phyloP scores from a whole-genome alignment of 2,888 invertebrate species.

The Papilio protenor region DNA sequence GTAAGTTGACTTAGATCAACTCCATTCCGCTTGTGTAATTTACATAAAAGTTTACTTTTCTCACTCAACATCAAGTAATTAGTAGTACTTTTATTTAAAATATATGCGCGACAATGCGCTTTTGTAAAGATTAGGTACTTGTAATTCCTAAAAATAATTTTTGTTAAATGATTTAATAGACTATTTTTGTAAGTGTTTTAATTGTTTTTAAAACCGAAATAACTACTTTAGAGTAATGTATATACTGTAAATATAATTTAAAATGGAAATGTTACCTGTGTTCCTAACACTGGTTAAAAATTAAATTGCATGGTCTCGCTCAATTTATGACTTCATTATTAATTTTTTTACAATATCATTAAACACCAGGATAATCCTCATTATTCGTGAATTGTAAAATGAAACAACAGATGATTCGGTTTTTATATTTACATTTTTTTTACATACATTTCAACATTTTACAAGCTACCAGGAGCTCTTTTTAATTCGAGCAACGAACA shows the following conservation, averaged over 20 bases:
- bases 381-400: slow-evolving; percentile 62
- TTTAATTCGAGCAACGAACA: slow-evolving; percentile 85
- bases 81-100: too few relatives aligned
- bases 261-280: slow-evolving; percentile 2
- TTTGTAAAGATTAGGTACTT: too few relatives aligned
- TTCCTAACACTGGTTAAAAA: background rate
- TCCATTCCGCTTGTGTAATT: too few relatives aligned
- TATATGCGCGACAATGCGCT: too few relatives aligned
- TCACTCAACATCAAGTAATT: too few relatives aligned
- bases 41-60: too few relatives aligned
- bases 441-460: slow-evolving; percentile 84
- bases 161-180: too few relatives aligned
- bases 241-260: background rate
- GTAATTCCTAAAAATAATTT: too few relatives aligned
- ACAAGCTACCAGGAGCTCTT: slow-evolving; percentile 84
- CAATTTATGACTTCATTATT: slow-evolving; percentile 50
- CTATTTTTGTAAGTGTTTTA: background rate
- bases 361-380: slow-evolving; percentile 54
- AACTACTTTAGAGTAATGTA: background rate
- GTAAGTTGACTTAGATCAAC: too few relatives aligned
- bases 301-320: slow-evolving; percentile 3
- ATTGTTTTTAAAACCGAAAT: background rate
- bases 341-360: slow-evolving; percentile 52
- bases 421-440: slow-evolving; percentile 84
- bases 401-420: slow-evolving; percentile 75